Conservation (phyloP, 1,140 invertebrate species). For the Leptopilina clavipes region DNA sequence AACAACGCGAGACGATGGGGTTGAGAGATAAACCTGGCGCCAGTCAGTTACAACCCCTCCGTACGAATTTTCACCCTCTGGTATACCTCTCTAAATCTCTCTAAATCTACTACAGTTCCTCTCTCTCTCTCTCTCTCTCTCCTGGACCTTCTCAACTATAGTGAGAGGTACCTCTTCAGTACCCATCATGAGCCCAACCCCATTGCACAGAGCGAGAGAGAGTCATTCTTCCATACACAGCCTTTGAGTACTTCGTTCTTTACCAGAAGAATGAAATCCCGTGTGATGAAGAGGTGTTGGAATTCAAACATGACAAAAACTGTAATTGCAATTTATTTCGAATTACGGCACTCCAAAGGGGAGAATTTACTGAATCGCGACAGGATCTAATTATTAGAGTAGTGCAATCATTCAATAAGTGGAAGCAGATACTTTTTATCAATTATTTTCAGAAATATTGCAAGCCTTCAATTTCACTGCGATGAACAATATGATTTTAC, state of each 20-base stretch:
- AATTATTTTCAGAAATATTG: too few relatives aligned
- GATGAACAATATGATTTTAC: too few relatives aligned
- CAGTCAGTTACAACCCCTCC: constrained; percentile 54
- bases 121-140: not conserved
- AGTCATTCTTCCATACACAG: not conserved
- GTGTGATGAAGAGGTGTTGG: constrained; percentile 19
- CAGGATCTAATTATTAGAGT: too few relatives aligned
- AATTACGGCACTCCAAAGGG: not conserved
- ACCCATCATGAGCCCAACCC: not conserved
- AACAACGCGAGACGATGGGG: constrained; percentile 62
- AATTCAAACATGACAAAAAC: not conserved
- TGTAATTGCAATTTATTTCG: constrained; percentile 28
- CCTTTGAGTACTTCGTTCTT: not conserved
- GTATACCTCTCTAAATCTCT: constrained; percentile 14
- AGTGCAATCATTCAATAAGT: not conserved
- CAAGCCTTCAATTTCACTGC: too few relatives aligned
- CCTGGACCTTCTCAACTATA: not conserved
- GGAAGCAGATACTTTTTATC: not conserved
- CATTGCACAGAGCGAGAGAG: not conserved
- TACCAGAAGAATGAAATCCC: not conserved
- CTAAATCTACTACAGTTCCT: constrained; percentile 29
- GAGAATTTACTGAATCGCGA: not conserved
- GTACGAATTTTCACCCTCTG: constrained; percentile 52
- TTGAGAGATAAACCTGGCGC: constrained; percentile 65
- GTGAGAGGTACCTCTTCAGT: constrained; percentile 21